Evolutionary conservation across 2,797 vertebrate species (phyloP).

Genomic region (Lacerta viridis): DNA sequence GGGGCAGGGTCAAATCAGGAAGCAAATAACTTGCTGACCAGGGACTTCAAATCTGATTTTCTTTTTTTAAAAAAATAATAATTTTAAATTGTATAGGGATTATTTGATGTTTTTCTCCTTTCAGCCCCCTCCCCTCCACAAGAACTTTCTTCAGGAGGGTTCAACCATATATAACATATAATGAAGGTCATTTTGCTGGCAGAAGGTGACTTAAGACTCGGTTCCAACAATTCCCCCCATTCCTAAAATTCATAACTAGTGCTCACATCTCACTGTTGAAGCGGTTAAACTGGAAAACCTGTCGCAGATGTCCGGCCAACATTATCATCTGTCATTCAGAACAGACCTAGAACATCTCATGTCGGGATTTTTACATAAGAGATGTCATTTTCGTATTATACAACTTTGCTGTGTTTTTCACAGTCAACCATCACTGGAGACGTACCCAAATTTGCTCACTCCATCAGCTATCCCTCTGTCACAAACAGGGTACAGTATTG

Average conservation of each 20-base stretch:
- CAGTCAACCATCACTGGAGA: constrained; percentile 7
- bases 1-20: constrained; percentile 54
- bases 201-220: constrained; percentile 37
- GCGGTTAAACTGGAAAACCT: constrained; percentile 64
- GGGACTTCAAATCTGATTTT: constrained; percentile 46
- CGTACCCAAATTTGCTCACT: constrained; percentile 39
- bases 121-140: constrained; percentile 32
- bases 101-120: constrained; percentile 9
- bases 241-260: constrained; percentile 50
- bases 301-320: constrained; percentile 70
- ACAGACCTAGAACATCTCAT: neutral
- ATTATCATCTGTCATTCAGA: constrained; percentile 51
- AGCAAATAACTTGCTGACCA: constrained; percentile 74
- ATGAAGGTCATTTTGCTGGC: constrained; percentile 43
- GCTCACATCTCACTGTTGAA: constrained; percentile 61
- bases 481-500: constrained; percentile 23
- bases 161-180: constrained; percentile 4
- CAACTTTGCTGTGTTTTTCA: constrained; percentile 25
- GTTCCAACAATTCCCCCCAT: constrained; percentile 49
- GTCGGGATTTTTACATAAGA: neutral
- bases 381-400: constrained; percentile 21
- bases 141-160: constrained; percentile 35
- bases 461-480: constrained; percentile 14
- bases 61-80: neutral
- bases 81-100: constrained; percentile 9